A percentile compares a stretch with the other conserved stretches of the same genome.
phyloP scores from a whole-genome alignment of 2,797 vertebrate genomes.

The Myotis findleyi region DNA sequence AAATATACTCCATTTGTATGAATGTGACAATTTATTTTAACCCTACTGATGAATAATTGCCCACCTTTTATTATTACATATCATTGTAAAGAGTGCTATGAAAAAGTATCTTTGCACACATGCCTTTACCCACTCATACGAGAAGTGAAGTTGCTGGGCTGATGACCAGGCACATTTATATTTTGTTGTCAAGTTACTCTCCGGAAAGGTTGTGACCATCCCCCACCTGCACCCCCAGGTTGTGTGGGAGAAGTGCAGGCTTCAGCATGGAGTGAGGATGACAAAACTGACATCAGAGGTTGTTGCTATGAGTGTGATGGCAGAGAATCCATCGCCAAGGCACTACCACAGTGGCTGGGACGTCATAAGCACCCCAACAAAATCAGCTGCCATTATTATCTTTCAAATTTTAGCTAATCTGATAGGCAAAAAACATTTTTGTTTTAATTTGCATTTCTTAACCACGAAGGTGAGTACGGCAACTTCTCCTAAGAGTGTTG shows the following conservation, averaged over 20 bases:
- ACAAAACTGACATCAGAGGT: background rate
- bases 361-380: too few species aligned
- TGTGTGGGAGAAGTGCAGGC: background rate
- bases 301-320: background rate
- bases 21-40: background rate
- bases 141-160: background rate
- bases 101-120: background rate
- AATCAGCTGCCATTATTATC: background rate
- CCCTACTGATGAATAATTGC: background rate
- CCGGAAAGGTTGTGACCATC: background rate
- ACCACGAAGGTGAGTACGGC: background rate
- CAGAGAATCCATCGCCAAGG: background rate
- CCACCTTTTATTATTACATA: background rate
- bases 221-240: background rate
- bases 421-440: background rate
- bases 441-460: constrained; percentile 42
- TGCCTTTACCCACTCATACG: background rate
- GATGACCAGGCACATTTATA: background rate
- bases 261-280: background rate
- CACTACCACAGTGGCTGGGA: background rate
- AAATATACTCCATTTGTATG: background rate
- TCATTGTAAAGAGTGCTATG: background rate
- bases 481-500: background rate
- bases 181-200: background rate
- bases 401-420: background rate